Conservation (phyloP, 2,888 invertebrate species). For the Mimas tiliae region DNA sequence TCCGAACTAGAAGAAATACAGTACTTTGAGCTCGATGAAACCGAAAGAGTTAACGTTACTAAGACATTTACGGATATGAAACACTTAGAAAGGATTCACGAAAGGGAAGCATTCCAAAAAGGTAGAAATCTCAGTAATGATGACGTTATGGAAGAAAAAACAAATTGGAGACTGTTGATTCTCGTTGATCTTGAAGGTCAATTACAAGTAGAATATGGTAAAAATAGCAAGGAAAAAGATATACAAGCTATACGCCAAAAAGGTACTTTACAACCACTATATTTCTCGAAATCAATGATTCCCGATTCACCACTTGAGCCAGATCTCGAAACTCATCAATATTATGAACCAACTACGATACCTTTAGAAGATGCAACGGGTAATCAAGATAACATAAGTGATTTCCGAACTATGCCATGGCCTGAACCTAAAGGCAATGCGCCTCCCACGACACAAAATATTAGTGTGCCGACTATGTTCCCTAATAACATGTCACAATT, state of each 20-base stretch:
- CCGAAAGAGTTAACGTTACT: conserved; percentile 97
- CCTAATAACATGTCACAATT: conserved; percentile 75
- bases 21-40: conserved; percentile 97
- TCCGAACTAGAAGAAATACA: conserved; percentile 91
- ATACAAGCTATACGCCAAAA: conserved; percentile 95
- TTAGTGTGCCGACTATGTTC: conserved; percentile 75
- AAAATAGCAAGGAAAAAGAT: conserved; percentile 93
- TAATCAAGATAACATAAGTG: conserved; percentile 91
- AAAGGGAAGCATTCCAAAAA: conserved; percentile 92
- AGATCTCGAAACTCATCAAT: conserved; percentile 91
- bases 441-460: conserved; percentile 63
- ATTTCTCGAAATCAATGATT: conserved; percentile 92
- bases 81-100: conserved; percentile 93
- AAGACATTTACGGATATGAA: conserved; percentile 96
- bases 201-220: conserved; percentile 87
- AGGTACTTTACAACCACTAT: conserved; percentile 91
- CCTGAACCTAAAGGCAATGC: conserved; percentile 91
- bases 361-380: conserved; percentile 95
- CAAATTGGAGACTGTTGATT: conserved; percentile 89
- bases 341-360: conserved; percentile 91
- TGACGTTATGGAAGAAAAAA: conserved; percentile 93
- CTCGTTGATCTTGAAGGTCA: conserved; percentile 88
- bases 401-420: conserved; percentile 91
- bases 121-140: conserved; percentile 90
- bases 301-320: conserved; percentile 95